Percentiles rank a stretch among this genome's conserved stretches.
Evolutionary conservation across 2,888 invertebrate genomes (phyloP).

Genomic region (Aphrophora alni): DNA sequence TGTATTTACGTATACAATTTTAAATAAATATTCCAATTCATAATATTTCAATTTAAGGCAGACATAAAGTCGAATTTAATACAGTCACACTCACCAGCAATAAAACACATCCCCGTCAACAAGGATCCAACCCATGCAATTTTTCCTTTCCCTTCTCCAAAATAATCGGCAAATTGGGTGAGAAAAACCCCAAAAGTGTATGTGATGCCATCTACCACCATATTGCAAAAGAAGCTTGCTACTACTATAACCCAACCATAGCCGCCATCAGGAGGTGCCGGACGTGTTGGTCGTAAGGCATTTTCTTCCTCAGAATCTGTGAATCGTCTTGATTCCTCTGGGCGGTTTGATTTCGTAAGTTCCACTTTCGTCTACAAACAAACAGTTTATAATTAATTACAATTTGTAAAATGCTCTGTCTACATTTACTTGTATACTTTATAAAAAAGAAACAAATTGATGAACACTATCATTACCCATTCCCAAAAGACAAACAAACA

Average conservation of each 20-base stretch:
- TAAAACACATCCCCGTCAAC: constrained; percentile 92
- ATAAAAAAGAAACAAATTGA: too few relatives aligned
- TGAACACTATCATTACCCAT: too few relatives aligned
- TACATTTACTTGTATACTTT: too few relatives aligned
- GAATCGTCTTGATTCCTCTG: not conserved
- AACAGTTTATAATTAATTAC: too few relatives aligned
- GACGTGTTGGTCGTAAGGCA: constrained; percentile 57
- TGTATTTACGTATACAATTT: too few relatives aligned
- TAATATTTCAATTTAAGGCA: too few relatives aligned
- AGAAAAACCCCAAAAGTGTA: constrained; percentile 96
- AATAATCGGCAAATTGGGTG: constrained; percentile 77
- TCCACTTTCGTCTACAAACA: not conserved
- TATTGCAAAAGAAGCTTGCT: constrained; percentile 95
- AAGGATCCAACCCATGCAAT: constrained; percentile 94
- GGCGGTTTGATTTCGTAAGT: not conserved
- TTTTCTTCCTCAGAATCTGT: not conserved
- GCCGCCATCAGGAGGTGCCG: constrained; percentile 88
- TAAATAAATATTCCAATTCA: too few relatives aligned
- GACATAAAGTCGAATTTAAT: too few relatives aligned
- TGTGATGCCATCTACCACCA: constrained; percentile 96
- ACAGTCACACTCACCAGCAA: constrained; percentile 80
- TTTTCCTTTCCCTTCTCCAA: constrained; percentile 83
- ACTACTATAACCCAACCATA: constrained; percentile 95
- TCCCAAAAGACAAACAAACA: too few relatives aligned
- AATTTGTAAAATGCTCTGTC: too few relatives aligned